Evolutionary conservation across 2,797 vertebrate genomes (phyloP), one percentile per base, ranked within the genome.

Genomic region (Acanthurus lineatus): DNA sequence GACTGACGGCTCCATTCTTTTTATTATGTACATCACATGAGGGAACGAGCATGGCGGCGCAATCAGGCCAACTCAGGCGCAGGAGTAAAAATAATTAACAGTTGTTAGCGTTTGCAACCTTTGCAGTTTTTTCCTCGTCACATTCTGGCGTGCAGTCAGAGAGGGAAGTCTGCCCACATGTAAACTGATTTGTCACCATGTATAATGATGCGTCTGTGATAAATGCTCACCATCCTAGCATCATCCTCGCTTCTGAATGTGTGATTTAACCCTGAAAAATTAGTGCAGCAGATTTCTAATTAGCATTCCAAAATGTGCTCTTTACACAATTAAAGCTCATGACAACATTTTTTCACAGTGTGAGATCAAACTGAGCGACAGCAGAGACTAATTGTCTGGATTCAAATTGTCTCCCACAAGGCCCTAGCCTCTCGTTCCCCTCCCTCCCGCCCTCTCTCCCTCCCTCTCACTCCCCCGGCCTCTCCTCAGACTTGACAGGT

Each of bases 1-100:
- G 87, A 90, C 88, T 94, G 94, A 94, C 90, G 84, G 92, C 89
- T 93, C 87, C 90, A 91, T 95, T 94, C 88, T 94, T 92, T 93
- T 92, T 86, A 91, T 90, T 90, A 90, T 91, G 88, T 83, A 73
- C 81, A 77, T 83, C 83, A 85, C 82, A 84, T 91, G 91, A 92
- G 84, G 83, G 28, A 32, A 32, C 79, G 59, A 66, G 81, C 68
- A 70, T 84, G 88, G 79, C 84, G 73, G 79, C 84, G 76, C 42
- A 45, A 82, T 73, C 76, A 77, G 81, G 79, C 73, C 72, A 76
- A 73, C 79, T 87, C 79, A 85, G 74, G 73, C 76, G 59, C 70
- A 28, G 76, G 83, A 76, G 82, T 84, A 78, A 87, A 90, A 89
- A 88, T 90, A 88, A 94, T 92, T 88, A 93, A 91, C 85, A 85